Conservation (phyloP, 2,888 invertebrate species). For the Ochropleura leucogaster region DNA sequence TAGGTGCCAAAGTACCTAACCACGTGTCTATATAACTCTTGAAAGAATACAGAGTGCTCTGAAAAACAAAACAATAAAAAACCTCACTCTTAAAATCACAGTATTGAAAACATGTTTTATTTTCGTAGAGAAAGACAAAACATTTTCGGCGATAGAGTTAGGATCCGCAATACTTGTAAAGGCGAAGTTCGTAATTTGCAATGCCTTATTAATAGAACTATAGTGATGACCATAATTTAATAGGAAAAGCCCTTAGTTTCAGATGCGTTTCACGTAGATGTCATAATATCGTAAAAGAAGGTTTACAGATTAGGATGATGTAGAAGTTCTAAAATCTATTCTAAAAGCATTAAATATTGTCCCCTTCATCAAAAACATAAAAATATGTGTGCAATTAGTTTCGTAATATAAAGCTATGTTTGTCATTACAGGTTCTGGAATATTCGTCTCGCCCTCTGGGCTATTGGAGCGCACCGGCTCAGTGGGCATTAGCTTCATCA, state of each 20-base stretch:
- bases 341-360: background rate
- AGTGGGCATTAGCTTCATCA: constrained; percentile 97
- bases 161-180: background rate
- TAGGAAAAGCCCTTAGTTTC: background rate
- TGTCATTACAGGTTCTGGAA: constrained; percentile 95
- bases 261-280: background rate
- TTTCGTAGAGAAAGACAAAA: background rate
- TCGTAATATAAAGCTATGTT: constrained; percentile 13
- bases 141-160: background rate
- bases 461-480: constrained; percentile 97
- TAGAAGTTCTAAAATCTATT: background rate
- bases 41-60: constrained; percentile 15
- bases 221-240: background rate
- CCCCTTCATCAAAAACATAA: background rate
- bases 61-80: constrained; percentile 20
- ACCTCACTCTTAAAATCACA: background rate
- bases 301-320: background rate
- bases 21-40: constrained; percentile 25
- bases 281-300: background rate
- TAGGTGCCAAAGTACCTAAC: constrained; percentile 48
- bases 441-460: constrained; percentile 99
- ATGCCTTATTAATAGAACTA: too few relatives aligned
- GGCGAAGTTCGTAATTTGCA: background rate
- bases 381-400: constrained; percentile 26
- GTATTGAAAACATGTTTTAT: background rate